Conservation (phyloP, 2,113 vertebrate species). For the Leucoraja erinaceus region DNA sequence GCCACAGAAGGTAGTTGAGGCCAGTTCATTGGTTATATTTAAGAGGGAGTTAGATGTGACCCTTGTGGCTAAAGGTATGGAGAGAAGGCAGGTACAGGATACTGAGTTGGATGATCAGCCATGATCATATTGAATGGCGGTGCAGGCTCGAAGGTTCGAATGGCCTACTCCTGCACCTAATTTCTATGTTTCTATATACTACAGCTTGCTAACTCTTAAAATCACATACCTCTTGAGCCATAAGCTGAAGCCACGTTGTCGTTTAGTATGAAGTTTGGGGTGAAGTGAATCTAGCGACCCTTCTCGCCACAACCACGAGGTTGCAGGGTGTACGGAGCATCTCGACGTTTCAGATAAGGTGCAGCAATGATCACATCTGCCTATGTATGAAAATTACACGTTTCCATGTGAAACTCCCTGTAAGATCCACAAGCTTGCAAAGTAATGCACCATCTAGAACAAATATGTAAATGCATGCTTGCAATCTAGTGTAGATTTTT, state of each 20-base stretch:
- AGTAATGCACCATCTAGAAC: neutral
- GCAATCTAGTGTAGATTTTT: neutral
- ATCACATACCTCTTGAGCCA: constrained; percentile 50
- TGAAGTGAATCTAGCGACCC: constrained; percentile 55
- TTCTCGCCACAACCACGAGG: constrained; percentile 51
- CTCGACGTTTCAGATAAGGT: constrained; percentile 42
- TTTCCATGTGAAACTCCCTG: neutral
- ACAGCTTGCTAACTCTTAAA: neutral
- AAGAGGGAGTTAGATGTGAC: no score
- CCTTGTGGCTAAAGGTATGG: no score
- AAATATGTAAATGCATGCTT: neutral
- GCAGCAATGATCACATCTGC: constrained; percentile 52
- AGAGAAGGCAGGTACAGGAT: no score
- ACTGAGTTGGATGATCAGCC: no score
- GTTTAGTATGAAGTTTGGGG: constrained; percentile 51
- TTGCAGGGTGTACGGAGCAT: constrained; percentile 55
- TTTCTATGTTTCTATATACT: no score
- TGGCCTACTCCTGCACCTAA: no score
- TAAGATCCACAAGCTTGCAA: neutral
- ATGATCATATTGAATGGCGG: no score
- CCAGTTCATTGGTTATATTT: no score
- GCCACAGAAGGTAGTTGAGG: no score
- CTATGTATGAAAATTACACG: constrained; percentile 43
- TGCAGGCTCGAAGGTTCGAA: no score
- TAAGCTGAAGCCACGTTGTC: constrained; percentile 46